Conservation (phyloP, 2,113 vertebrate genomes). For the Vidua macroura region DNA sequence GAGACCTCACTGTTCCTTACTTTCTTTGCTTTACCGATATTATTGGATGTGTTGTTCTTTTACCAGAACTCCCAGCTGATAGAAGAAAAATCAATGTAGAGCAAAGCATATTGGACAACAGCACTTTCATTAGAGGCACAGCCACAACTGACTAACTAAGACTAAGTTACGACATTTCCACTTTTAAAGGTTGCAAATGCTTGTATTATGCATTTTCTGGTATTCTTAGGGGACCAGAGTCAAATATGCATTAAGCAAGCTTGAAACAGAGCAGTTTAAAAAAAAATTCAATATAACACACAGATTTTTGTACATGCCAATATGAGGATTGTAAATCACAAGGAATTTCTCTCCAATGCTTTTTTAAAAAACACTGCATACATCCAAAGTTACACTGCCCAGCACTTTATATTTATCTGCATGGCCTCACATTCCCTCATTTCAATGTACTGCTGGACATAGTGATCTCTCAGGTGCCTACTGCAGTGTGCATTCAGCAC, state of each 20-base stretch:
- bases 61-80: constrained; percentile 15
- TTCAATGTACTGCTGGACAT: background rate
- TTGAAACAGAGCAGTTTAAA: background rate
- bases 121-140: background rate
- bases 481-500: background rate
- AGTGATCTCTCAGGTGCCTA: background rate
- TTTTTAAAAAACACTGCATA: background rate
- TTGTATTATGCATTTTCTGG: background rate
- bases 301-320: background rate
- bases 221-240: background rate
- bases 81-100: constrained; percentile 4
- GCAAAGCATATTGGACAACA: background rate
- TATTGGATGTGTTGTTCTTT: constrained; percentile 55
- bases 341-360: background rate
- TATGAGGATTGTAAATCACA: background rate
- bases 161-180: background rate
- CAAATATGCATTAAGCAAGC: background rate
- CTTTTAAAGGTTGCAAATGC: background rate
- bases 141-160: background rate
- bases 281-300: background rate
- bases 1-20: background rate
- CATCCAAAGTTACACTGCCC: background rate
- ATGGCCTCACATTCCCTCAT: background rate
- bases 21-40: constrained; percentile 42
- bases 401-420: background rate